Evolutionary conservation across 2,797 vertebrate species (phyloP).

Genomic region (Cynopterus sphinx): DNA sequence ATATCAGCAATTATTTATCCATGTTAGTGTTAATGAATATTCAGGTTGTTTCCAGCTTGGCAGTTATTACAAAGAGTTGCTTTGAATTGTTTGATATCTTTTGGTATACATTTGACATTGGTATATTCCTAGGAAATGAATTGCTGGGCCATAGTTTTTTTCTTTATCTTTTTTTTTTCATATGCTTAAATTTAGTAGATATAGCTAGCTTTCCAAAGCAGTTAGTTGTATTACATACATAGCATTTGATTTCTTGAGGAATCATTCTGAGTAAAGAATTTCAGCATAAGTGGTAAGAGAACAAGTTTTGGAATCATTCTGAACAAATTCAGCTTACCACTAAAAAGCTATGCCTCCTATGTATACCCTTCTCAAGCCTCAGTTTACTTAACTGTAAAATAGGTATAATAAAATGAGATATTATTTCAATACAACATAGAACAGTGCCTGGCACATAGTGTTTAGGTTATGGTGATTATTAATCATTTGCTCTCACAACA

Average conservation of each 20-base stretch:
- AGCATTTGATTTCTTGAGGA: not conserved
- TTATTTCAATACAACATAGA: conserved; percentile 52
- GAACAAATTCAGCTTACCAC: not conserved
- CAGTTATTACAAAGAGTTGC: not conserved
- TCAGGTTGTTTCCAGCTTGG: not conserved
- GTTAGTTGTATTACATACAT: not conserved
- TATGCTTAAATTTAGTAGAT: not conserved
- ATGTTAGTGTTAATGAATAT: not conserved
- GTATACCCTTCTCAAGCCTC: not conserved
- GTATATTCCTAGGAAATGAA: not conserved
- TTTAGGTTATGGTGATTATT: conserved; percentile 28
- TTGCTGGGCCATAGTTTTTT: not conserved
- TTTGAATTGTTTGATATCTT: not conserved
- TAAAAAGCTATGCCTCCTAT: not conserved
- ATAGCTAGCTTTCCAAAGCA: not conserved
- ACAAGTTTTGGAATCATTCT: not conserved
- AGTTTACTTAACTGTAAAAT: conserved; percentile 32
- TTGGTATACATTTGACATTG: not conserved
- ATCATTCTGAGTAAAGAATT: not conserved
- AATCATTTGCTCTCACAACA: conserved; percentile 45
- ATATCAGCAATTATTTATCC: not conserved
- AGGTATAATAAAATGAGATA: conserved; percentile 44
- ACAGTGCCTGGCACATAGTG: not conserved
- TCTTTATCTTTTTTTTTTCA: not conserved
- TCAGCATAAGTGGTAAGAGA: not conserved